A percentile compares a stretch with the other conserved stretches of the same genome.
phyloP scores from a whole-genome alignment of 2,888 invertebrate species.

The Hecatera dysodea region DNA sequence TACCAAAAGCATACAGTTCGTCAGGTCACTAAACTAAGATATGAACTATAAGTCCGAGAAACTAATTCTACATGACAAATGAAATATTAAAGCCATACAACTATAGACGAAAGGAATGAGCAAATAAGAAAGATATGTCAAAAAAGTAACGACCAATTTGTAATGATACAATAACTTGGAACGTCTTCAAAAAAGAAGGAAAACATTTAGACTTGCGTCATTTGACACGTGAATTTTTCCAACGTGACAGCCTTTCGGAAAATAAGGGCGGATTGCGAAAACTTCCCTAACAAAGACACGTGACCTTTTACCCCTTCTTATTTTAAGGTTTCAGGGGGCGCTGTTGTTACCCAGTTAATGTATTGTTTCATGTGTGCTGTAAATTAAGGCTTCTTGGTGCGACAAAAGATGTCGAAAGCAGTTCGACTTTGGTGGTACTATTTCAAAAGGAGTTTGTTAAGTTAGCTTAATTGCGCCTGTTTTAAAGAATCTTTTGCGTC shows the following conservation, averaged over 20 bases:
- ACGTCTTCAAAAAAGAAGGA: neutral
- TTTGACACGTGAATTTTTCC: neutral
- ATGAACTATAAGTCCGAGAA: slow-evolving; percentile 33
- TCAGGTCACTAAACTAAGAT: slow-evolving; percentile 44
- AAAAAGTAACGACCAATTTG: slow-evolving; percentile 20
- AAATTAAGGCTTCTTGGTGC: slow-evolving; percentile 16
- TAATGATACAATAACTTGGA: slow-evolving; percentile 11
- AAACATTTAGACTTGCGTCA: neutral
- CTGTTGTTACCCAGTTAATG: neutral
- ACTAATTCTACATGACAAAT: slow-evolving; percentile 35
- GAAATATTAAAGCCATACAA: slow-evolving; percentile 56
- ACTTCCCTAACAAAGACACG: neutral
- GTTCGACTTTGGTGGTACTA: neutral
- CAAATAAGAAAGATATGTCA: slow-evolving; percentile 55
- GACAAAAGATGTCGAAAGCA: slow-evolving; percentile 2
- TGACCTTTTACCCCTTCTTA: neutral
- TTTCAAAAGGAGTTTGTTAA: slow-evolving; percentile 16
- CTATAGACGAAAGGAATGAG: slow-evolving; percentile 66
- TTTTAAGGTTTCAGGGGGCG: neutral
- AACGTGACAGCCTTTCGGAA: neutral
- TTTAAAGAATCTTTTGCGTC: neutral
- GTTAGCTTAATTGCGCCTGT: slow-evolving; percentile 1
- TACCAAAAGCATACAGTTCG: slow-evolving; percentile 10
- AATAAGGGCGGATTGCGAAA: neutral
- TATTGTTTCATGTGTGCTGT: neutral